Base-by-base conservation (phyloP, 2,113 vertebrate genomes). In the Haemorhous mexicanus region DNA sequence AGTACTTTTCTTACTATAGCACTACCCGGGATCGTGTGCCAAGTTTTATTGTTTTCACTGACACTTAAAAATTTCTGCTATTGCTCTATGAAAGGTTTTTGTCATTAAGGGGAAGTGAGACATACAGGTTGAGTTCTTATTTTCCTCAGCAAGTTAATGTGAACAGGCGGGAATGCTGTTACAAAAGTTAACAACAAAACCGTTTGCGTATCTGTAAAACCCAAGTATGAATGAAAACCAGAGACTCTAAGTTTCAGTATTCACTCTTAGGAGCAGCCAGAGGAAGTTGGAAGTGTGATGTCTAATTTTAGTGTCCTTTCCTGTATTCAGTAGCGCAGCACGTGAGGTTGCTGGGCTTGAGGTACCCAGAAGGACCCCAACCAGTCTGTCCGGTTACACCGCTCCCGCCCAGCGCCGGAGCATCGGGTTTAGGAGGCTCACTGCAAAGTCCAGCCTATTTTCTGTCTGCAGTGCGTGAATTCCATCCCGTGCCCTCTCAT, bases 341-440 rank as follows among this genome's bases (percentile, higher is more conserved):
- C 24, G 5, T n/a, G 90, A 82, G 93, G 63, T 30, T 52, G 47
- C 70, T 64, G 63, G 72, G 81, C 26, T 70, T 21, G 84, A 47
- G 67, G 74, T 56, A 47, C 86, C 75, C 94, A 9, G 75, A 6
- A 43, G 53, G 82, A 90, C 67, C 92, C 92, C 76, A 80, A 95
- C 95, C 95, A 86, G 97, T 97, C 89, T 44, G 96, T 86, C 97
- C 84, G 84, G 97, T 97, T 96, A 37, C 94, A 80, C 95, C 11
- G 58, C 87, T 87, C 68, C 89, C 95, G 91, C 95, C 85, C 97
- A 41, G 96, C 89, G 93, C 96, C 85, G 87, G 21, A 87, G 96
- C 97, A 94, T 92, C 97, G 94, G 90, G 58, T 96, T 94, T 94
- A 92, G 84, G 93, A 96, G 94, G 94, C 95, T 66, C 94, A 44